These are phyloP conservation scores for Phodopus roborovskii DNA, from an alignment of 2,113 vertebrate species.

Conservation along the genomic window DNA sequence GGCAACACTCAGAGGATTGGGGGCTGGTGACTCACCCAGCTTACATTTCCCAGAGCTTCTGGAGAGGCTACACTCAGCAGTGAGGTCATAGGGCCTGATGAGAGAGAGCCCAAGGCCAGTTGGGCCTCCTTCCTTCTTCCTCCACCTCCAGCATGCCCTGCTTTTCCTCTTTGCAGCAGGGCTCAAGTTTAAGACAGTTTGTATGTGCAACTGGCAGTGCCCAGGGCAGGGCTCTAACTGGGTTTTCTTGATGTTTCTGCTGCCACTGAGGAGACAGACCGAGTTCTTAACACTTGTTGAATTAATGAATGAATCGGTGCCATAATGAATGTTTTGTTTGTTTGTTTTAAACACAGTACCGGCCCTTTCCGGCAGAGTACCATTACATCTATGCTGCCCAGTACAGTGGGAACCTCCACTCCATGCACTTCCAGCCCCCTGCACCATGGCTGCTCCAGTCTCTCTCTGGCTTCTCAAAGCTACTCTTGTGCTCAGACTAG, in stretches of 20 bases:
- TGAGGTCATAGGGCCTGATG: neutral
- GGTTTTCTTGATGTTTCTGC: neutral
- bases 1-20: neutral
- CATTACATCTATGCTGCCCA: neutral
- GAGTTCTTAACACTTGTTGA: neutral
- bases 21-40: neutral
- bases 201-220: rapidly evolving
- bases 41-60: neutral
- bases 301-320: too few relatives aligned
- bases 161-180: neutral
- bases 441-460: neutral
- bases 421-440: too few relatives aligned
- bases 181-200: neutral
- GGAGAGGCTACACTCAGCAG: neutral
- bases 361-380: neutral
- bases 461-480: neutral
- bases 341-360: neutral
- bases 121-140: neutral
- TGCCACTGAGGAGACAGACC: neutral
- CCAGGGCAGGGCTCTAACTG: neutral
- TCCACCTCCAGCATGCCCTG: too few relatives aligned
- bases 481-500: neutral
- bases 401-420: neutral
- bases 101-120: neutral
- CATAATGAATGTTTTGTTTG: neutral